Percentiles rank a stretch among this genome's conserved stretches.
phyloP scores from a whole-genome alignment of 2,113 vertebrate genomes.

The Jaculus jaculus region DNA sequence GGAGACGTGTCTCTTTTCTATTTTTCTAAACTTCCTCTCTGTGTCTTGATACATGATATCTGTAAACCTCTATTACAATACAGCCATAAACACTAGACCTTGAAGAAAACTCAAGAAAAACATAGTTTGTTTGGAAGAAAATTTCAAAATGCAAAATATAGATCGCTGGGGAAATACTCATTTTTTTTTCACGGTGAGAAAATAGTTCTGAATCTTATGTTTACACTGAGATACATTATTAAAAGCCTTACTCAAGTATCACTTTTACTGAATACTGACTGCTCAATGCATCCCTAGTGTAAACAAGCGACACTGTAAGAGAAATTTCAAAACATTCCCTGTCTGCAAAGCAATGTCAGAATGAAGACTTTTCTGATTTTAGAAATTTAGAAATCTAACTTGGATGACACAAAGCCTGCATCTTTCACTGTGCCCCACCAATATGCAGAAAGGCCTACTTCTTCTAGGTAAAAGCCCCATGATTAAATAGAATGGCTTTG shows the following conservation, averaged over 20 bases:
- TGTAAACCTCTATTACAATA: neutral
- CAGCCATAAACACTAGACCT: neutral
- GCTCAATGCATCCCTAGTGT: constrained; percentile 20
- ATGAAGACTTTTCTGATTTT: constrained; percentile 53
- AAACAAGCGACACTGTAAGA: constrained; percentile 54
- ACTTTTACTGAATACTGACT: constrained; percentile 40
- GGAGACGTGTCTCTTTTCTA: neutral
- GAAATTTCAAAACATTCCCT: constrained; percentile 19
- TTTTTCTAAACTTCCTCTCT: neutral
- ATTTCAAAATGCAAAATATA: constrained; percentile 18
- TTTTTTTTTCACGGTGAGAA: neutral
- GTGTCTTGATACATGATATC: neutral
- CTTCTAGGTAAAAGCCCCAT: neutral
- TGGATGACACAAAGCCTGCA: neutral
- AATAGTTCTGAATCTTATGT: constrained; percentile 22
- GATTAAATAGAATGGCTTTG: constrained; percentile 18
- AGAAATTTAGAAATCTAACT: constrained; percentile 63
- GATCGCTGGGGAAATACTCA: neutral
- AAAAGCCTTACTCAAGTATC: constrained; percentile 9
- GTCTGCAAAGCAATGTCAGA: constrained; percentile 41
- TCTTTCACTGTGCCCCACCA: neutral
- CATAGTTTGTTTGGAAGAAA: neutral
- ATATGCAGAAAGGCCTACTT: neutral
- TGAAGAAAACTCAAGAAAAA: constrained; percentile 10
- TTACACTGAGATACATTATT: constrained; percentile 31